These are phyloP conservation scores for Onychorhynchus coronatus DNA, from an alignment of 2,113 vertebrate species.

Conservation along the genomic window DNA sequence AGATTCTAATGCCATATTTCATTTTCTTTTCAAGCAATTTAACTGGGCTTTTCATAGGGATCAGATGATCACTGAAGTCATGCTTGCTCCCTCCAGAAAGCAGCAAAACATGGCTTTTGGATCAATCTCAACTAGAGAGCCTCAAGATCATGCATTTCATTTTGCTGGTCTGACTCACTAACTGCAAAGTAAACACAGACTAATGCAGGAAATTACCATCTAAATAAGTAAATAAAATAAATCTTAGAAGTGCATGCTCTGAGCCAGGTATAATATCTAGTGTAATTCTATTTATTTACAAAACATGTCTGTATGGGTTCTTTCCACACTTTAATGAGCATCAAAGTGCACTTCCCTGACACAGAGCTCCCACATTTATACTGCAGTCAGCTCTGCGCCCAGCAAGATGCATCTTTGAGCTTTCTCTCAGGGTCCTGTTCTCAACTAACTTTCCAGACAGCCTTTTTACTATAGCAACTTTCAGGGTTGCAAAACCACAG, in stretches of 20 bases:
- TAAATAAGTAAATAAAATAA: conserved; percentile 16
- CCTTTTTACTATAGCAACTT: not conserved
- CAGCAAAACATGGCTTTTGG: not conserved
- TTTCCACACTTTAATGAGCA: not conserved
- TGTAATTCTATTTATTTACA: not conserved
- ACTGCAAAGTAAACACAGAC: not conserved
- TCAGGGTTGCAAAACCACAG: not conserved
- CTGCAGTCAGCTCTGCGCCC: not conserved
- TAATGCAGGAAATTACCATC: not conserved
- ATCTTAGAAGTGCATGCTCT: not conserved
- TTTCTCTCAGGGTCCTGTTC: not conserved
- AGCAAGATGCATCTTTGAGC: not conserved
- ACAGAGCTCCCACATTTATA: not conserved
- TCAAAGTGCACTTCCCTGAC: not conserved
- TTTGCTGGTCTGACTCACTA: not conserved
- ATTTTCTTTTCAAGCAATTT: not conserved
- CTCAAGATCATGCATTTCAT: not conserved
- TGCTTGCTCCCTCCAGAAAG: not conserved
- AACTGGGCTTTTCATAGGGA: not conserved
- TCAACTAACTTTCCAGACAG: not conserved
- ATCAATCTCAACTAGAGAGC: rapidly evolving
- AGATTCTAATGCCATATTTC: not conserved
- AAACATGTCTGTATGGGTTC: not conserved
- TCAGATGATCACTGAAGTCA: rapidly evolving
- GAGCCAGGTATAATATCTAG: not conserved